phyloP scores from a whole-genome alignment of 2,113 vertebrate genomes.

The Urocitellus parryii region DNA sequence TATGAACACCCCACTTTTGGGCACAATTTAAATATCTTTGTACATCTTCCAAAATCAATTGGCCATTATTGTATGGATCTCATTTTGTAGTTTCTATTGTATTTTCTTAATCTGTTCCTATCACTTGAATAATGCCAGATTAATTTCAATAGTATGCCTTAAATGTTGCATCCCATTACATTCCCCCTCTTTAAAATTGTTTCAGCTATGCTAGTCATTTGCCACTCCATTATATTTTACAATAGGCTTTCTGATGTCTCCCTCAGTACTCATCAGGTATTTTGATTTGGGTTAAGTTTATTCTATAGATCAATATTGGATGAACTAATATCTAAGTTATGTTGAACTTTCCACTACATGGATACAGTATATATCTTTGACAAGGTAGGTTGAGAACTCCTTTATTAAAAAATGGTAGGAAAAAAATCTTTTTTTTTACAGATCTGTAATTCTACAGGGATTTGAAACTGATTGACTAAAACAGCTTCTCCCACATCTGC shows the following conservation, averaged over 20 bases:
- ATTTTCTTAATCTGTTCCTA: background rate
- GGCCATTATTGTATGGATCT: background rate
- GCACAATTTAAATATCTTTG: background rate
- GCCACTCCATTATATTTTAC: background rate
- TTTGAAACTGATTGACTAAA: background rate
- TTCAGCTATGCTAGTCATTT: background rate
- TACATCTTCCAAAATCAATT: background rate
- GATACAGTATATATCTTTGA: background rate
- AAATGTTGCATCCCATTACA: background rate
- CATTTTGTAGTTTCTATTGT: background rate
- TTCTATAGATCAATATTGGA: background rate
- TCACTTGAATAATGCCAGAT: background rate
- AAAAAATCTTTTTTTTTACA: background rate
- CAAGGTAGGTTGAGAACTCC: background rate
- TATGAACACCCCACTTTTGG: background rate
- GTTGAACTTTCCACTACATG: background rate
- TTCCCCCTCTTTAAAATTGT: background rate
- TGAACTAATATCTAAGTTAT: background rate
- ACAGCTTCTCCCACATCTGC: background rate
- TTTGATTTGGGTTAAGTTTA: background rate
- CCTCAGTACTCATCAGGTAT: background rate
- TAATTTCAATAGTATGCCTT: background rate
- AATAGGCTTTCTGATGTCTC: background rate
- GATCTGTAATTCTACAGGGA: background rate
- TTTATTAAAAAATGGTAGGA: background rate